Evolutionary conservation across 1,140 invertebrate genomes (phyloP), one percentile per base, ranked within the genome.

Genomic region (Meteorus sp.): DNA sequence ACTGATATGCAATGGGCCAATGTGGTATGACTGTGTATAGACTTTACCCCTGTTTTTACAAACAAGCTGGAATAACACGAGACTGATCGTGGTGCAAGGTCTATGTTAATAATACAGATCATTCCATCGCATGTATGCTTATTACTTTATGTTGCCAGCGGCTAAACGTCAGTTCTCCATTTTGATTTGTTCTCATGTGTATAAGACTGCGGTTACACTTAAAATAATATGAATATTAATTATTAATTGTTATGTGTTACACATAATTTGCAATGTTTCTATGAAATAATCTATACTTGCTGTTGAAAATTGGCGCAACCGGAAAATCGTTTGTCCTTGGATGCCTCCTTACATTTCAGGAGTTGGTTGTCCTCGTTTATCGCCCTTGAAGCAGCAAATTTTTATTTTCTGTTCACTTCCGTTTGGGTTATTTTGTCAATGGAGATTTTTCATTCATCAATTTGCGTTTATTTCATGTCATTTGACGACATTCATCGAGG

Each of bases 41-140:
- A n/a, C n/a, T n/a, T n/a, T n/a, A n/a, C n/a, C n/a, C n/a, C n/a
- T n/a, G n/a, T n/a, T n/a, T n/a, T n/a, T 58, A 23, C 48, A n/a
- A 62, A 13, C 20, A 59, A 27, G 61, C 61, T 64, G 62, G 59
- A 66, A 66, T 71, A 67, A 67, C 61, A 65, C 61, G 52, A 13
- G n/a, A n/a, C 27, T 37, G 35, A 43, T 59, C 59, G 58, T 48
- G 60, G 69, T 67, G 69, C 75, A 76, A 76, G 74, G 75, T 77
- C 75, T 77, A 75, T 76, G 74, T 76, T 77, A 77, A 76, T 75
- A 74, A 72, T 72, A 68, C 61, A 60, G 70, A 76, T 76, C 71
- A 68, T 66, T 75, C 72, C 64, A 74, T 76, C 64, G 73, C 73
- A 75, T 78, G 74, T 67, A 71, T 65, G 69, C 63, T 73, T 71